Percentiles rank a stretch among this genome's conserved stretches.
These are phyloP conservation scores for Larimichthys crocea DNA, from an alignment of 2,113 vertebrate genomes.

Conservation along the genomic window DNA sequence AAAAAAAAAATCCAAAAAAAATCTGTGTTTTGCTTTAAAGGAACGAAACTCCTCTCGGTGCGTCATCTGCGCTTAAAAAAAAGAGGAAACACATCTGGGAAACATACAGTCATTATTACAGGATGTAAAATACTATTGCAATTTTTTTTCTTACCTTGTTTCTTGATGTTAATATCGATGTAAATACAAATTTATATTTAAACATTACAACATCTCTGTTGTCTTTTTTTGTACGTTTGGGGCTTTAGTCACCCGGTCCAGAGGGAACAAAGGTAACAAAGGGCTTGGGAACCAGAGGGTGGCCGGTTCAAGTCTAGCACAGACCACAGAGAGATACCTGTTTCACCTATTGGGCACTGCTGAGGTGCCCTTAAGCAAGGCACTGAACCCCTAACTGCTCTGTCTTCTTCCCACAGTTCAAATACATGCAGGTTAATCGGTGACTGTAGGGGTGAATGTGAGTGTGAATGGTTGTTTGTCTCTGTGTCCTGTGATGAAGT, in stretches of 20 bases:
- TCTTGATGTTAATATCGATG: conserved; percentile 94
- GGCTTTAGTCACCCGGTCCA: too few relatives aligned
- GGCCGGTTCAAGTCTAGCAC: too few relatives aligned
- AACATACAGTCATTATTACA: conserved; percentile 79
- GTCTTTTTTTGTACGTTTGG: conserved; percentile 9
- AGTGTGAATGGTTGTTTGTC: too few relatives aligned
- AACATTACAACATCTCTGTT: conserved; percentile 78
- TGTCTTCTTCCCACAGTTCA: neutral
- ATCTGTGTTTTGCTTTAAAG: conserved; percentile 63
- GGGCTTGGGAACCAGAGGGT: too few relatives aligned
- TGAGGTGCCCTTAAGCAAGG: too few relatives aligned
- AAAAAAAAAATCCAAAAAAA: conserved; percentile 3
- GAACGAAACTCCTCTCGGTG: conserved; percentile 50
- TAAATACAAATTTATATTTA: conserved; percentile 99
- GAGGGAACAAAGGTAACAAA: too few relatives aligned
- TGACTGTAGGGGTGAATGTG: too few relatives aligned
- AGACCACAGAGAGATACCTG: too few relatives aligned
- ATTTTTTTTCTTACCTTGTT: conserved; percentile 86
- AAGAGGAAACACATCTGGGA: conserved; percentile 64
- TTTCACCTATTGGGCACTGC: too few relatives aligned
- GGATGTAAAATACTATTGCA: conserved; percentile 88
- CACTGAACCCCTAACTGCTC: too few relatives aligned
- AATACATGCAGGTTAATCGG: neutral
- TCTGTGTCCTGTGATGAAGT: too few relatives aligned
- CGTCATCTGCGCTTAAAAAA: conserved; percentile 49